These are phyloP conservation scores for Meloe dianella DNA, from an alignment of 2,888 invertebrate species.

Conservation along the genomic window DNA sequence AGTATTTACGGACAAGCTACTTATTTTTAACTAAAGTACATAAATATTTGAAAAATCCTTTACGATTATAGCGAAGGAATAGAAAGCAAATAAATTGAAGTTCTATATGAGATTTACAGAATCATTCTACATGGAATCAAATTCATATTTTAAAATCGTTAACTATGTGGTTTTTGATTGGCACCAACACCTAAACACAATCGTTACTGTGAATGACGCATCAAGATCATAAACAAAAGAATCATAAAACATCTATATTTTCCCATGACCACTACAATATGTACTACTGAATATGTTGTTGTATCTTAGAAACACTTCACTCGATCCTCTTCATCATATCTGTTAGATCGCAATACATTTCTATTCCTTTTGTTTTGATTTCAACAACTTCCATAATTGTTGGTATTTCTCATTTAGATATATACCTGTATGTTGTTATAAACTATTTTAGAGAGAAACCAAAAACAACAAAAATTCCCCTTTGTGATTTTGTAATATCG, in stretches of 20 bases:
- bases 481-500: not conserved
- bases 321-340: conserved; percentile 39
- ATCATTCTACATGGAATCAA: not conserved
- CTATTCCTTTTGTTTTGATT: conserved; percentile 44
- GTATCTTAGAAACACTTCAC: conserved; percentile 30
- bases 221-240: conserved; percentile 57
- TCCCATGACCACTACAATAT: conserved; percentile 48
- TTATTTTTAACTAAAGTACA: not conserved
- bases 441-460: not conserved
- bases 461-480: not conserved
- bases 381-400: conserved; percentile 42
- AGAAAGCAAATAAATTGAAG: not conserved
- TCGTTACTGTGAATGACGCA: conserved; percentile 57
- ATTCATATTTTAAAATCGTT: not conserved
- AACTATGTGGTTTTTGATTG: conserved; percentile 36
- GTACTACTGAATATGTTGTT: conserved; percentile 33
- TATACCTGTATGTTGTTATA: not conserved
- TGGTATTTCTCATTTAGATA: conserved; percentile 17
- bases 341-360: conserved; percentile 39
- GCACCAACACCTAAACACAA: conserved; percentile 43
- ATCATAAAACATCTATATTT: conserved; percentile 52
- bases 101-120: not conserved
- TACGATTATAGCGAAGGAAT: not conserved
- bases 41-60: not conserved
- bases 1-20: not conserved